phyloP scores from a whole-genome alignment of 2,797 vertebrate genomes.

The Notolepis coatsorum region DNA sequence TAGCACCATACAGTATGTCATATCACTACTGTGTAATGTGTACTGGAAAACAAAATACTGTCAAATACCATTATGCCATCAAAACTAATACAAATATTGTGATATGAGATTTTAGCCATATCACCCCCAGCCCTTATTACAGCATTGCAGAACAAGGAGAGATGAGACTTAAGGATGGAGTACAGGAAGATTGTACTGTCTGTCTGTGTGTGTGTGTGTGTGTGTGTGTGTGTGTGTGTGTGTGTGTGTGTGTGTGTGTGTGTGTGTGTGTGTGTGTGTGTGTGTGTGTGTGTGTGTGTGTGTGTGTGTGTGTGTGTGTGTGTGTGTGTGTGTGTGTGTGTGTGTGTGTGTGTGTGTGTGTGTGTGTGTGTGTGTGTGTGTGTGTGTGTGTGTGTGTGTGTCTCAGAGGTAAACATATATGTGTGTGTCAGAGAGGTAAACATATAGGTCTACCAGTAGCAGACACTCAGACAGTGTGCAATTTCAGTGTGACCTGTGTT shows the following conservation, averaged over 20 bases:
- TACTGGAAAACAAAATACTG: too few relatives aligned
- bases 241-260: conserved; percentile 5
- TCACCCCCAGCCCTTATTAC: too few relatives aligned
- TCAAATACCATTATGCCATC: too few relatives aligned
- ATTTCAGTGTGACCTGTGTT: conserved; percentile 36
- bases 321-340: background rate
- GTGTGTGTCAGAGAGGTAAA: conserved; percentile 21
- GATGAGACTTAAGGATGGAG: background rate
- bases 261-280: conserved; percentile 42
- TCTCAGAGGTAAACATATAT: conserved; percentile 24
- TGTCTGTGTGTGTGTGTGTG: too few relatives aligned
- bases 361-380: conserved; percentile 5
- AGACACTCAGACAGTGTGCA: too few relatives aligned
- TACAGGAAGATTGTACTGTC: background rate
- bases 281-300: background rate
- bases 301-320: conserved; percentile 1
- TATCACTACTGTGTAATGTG: too few relatives aligned
- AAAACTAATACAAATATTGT: too few relatives aligned
- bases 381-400: background rate
- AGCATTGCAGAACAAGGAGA: background rate
- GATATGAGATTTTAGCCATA: too few relatives aligned
- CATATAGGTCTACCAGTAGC: too few relatives aligned
- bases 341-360: background rate
- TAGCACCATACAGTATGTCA: too few relatives aligned
- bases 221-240: background rate